A percentile compares a stretch with the other conserved stretches of the same genome.
phyloP scores from a whole-genome alignment of 2,888 invertebrate species.

The Pandemis cinnamomeana region DNA sequence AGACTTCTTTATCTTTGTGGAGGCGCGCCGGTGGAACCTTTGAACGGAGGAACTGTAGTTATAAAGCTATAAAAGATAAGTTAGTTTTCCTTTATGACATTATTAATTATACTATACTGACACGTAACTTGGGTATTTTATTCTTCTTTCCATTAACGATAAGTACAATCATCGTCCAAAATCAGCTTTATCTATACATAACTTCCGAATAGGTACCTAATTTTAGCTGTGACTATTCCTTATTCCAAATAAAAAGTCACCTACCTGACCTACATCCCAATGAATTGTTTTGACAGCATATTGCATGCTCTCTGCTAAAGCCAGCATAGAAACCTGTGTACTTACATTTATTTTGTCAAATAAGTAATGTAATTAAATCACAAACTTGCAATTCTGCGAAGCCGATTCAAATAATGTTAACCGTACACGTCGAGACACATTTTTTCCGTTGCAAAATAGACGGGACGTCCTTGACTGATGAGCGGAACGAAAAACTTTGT shows the following conservation, averaged over 20 bases:
- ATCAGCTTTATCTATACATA: no score
- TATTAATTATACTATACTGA: no score
- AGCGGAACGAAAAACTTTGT: slow-evolving; percentile 38
- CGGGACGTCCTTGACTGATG: slow-evolving; percentile 40
- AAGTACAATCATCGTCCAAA: no score
- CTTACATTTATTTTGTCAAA: not conserved
- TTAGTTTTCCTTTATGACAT: no score
- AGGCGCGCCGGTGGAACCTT: not conserved
- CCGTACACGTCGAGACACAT: slow-evolving; percentile 1
- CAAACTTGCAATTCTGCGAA: not conserved
- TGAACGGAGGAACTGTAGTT: not conserved
- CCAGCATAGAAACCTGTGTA: not conserved
- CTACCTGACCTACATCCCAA: no score
- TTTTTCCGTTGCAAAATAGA: slow-evolving; percentile 39
- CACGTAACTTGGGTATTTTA: no score
- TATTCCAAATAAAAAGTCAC: not conserved
- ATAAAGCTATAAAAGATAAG: no score
- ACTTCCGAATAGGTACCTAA: no score
- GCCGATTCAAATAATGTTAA: slow-evolving; percentile 2
- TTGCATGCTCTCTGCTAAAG: not conserved
- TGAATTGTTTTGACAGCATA: not conserved
- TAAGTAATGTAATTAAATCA: not conserved
- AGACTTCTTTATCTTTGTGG: not conserved
- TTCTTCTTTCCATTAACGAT: no score
- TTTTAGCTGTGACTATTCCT: not conserved